Evolutionary conservation across 2,888 invertebrate genomes (phyloP), one percentile per base, ranked within the genome.

Genomic region (Therioaphis trifolii): DNA sequence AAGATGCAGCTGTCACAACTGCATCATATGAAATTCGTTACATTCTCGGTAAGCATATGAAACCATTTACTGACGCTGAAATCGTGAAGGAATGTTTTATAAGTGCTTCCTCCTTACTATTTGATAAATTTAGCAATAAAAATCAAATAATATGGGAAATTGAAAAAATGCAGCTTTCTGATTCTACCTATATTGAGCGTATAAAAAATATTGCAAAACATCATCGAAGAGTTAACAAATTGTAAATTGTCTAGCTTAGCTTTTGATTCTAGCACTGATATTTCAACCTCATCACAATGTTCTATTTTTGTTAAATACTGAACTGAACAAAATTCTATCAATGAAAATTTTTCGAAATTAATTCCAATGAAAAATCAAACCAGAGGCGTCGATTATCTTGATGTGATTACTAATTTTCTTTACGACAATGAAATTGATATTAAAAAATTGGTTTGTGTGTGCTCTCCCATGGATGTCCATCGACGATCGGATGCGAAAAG

Each of bases 231-330:
- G 18, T 71, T 78, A 43, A 24, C 40, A 18, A 49, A 49, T 46
- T 78, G 24, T 66, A 46, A 43, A 24, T 78, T 49, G n/a, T 66
- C 43, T 66, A 29, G 46, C 27, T 29, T 78, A 5, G 63, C 43
- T 27, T 63, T 78, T 63, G 78, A 78, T 78, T 63, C 43, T 66
- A 66, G 63, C 40, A 78, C 66, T 63, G 78, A 78, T 78, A 46
- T 78, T 40, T 43, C n/a, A 66, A 66, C 27, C 29, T 43, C 29
- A 63, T 63, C 78, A 43, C 78, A 66, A 52, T 43, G 18, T 35
- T 61, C 24, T 43, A 29, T 66, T 46, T 66, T 63, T 77, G 29
- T 40, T 49, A 49, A 40, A 52, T 68, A 49, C 49, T 49, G 55
- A n/a, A 68, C 68, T 71, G 43, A 80, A 71, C 21, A 80, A n/a